phyloP scores from a whole-genome alignment of 30 jellyfish, hydroid and myxozoan genomes.

The Aurelia aurita region DNA sequence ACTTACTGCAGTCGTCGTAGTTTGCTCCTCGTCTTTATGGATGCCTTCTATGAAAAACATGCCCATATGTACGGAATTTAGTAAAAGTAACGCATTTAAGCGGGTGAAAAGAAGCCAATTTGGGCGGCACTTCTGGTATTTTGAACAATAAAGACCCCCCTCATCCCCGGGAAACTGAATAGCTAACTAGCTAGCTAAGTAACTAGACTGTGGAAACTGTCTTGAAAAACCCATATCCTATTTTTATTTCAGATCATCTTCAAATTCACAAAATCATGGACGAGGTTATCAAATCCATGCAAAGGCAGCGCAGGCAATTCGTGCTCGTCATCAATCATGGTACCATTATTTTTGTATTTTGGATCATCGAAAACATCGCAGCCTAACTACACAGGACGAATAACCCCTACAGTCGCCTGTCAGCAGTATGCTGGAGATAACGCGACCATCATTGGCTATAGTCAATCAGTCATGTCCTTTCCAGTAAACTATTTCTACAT shows the following conservation, averaged over 20 bases:
- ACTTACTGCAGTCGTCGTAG: too few species aligned
- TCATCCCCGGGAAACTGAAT: not conserved
- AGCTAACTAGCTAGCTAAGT: not conserved
- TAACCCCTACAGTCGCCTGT: not conserved
- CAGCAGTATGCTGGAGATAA: not conserved
- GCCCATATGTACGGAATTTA: too few species aligned
- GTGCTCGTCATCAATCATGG: not conserved
- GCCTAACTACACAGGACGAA: not conserved
- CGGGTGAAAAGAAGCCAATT: too few species aligned
- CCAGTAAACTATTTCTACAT: not conserved
- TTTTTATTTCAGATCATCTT: constrained; percentile 4
- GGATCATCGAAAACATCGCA: constrained; percentile 8
- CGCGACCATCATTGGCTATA: constrained; percentile 11
- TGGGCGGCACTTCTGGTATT: too few species aligned
- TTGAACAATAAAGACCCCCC: too few species aligned
- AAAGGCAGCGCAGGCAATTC: not conserved
- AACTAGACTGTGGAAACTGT: too few species aligned
- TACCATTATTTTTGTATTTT: constrained; percentile 14
- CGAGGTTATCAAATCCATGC: constrained; percentile 21
- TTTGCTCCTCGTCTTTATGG: too few species aligned
- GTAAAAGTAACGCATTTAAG: too few species aligned
- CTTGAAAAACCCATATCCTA: not conserved
- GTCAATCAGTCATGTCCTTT: not conserved
- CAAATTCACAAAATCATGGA: constrained; percentile 3
- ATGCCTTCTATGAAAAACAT: too few species aligned